Conservation (phyloP, 2,113 vertebrate species). For the Pluvialis apricaria region DNA sequence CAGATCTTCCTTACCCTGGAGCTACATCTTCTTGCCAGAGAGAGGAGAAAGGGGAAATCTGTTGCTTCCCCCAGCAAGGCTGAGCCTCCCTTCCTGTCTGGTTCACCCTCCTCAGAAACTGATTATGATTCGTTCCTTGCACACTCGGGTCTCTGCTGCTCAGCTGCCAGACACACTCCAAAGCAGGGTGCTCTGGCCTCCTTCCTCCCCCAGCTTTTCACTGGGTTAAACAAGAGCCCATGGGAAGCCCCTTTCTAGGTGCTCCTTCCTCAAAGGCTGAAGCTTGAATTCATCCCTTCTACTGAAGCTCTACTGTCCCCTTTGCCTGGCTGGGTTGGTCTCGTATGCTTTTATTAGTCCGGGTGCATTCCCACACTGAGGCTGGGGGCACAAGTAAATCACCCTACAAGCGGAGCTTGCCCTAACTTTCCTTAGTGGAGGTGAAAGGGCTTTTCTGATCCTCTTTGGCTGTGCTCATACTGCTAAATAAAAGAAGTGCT, state of each 20-base stretch:
- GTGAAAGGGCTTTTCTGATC: neutral
- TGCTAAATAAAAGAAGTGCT: neutral
- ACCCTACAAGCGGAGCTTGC: neutral
- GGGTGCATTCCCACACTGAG: neutral
- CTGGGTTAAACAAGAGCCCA: neutral
- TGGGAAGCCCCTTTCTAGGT: neutral
- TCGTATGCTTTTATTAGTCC: neutral
- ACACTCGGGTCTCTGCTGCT: neutral
- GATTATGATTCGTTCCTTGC: neutral
- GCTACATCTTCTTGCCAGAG: neutral
- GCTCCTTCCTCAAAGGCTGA: neutral
- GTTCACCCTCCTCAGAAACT: neutral
- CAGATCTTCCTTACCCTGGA: neutral
- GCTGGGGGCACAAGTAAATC: neutral
- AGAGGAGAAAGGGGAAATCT: neutral
- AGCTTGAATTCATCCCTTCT: neutral
- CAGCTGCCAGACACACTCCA: neutral
- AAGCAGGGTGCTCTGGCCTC: neutral
- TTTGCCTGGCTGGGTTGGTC: neutral
- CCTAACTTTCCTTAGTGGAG: neutral
- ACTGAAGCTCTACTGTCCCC: neutral
- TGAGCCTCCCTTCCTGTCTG: neutral
- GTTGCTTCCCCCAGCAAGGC: neutral
- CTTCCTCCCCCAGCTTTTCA: neutral
- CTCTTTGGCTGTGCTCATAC: neutral